Conservation (phyloP, 2,113 vertebrate species). For the Phodopus roborovskii region DNA sequence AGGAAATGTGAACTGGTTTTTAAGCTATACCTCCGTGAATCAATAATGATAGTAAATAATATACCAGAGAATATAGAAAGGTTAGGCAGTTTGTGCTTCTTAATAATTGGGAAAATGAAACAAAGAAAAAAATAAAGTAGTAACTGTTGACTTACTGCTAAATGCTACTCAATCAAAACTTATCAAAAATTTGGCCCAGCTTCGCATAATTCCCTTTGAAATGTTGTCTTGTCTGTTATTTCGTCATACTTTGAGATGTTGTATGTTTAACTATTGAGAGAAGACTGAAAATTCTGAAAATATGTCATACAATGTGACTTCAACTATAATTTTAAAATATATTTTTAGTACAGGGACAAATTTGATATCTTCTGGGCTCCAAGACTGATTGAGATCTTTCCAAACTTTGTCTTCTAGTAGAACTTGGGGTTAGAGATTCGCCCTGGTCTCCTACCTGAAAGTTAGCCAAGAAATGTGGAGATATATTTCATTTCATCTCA, state of each 20-base stretch:
- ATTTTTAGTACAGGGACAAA: background rate
- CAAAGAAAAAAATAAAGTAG: background rate
- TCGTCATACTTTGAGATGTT: conserved; percentile 48
- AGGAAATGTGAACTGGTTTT: conserved; percentile 12
- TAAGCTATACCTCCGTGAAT: background rate
- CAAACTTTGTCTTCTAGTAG: background rate
- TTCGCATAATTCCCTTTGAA: conserved; percentile 7
- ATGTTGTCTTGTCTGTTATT: conserved; percentile 63
- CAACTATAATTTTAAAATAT: background rate
- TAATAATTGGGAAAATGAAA: background rate
- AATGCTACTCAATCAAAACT: conserved; percentile 49
- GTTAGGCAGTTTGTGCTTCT: background rate
- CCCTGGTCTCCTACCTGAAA: background rate
- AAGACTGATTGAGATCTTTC: background rate
- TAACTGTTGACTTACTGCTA: background rate
- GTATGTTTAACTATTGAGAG: conserved; percentile 46
- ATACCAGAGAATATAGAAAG: background rate
- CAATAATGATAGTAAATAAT: conserved; percentile 23
- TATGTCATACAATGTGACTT: conserved; percentile 53
- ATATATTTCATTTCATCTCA: background rate
- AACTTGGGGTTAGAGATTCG: background rate
- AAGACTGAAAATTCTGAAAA: conserved; percentile 62
- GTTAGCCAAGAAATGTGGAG: background rate
- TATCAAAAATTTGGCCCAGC: conserved; percentile 13
- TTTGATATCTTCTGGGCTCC: background rate